A percentile compares a stretch with the other conserved stretches of the same genome.
Conservation (phyloP, 2,797 vertebrate species). For the Hemibagrus guttatus region DNA sequence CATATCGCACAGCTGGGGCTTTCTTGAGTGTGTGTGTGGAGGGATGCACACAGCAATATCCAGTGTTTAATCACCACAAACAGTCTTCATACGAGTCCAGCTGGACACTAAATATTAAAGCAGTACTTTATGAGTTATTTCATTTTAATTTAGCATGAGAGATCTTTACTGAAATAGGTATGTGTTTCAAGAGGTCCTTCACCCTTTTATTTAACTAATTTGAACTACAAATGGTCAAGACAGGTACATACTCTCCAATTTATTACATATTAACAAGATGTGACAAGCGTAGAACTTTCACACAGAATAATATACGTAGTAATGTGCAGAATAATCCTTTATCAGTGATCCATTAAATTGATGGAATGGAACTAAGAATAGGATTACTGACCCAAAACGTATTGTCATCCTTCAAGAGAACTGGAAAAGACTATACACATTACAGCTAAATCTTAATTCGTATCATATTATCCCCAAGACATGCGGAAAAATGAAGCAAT, state of each 20-base stretch:
- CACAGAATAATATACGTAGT: not conserved
- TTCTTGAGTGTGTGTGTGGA: not conserved
- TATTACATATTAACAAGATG: conserved; percentile 1
- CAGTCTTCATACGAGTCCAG: not conserved
- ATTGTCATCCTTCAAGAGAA: not conserved
- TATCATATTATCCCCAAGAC: not conserved
- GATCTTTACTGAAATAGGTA: not conserved
- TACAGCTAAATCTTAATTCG: not conserved
- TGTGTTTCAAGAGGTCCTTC: not conserved
- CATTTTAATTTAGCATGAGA: not conserved
- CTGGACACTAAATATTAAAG: not conserved
- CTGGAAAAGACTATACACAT: not conserved
- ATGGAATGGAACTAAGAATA: not conserved
- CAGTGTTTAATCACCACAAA: conserved; percentile 1
- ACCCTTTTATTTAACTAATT: not conserved
- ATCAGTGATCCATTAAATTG: not conserved
- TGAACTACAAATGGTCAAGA: not conserved
- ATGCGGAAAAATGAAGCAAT: not conserved
- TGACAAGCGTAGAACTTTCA: conserved; percentile 1
- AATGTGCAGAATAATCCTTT: not conserved
- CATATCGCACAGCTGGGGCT: not conserved
- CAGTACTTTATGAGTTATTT: not conserved
- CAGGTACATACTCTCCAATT: not conserved
- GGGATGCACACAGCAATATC: conserved; percentile 10
- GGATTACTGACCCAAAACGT: not conserved